Percentiles rank a stretch among this genome's conserved stretches.
Conservation (phyloP, 2,113 vertebrate species). For the Paramisgurnus dabryanus region DNA sequence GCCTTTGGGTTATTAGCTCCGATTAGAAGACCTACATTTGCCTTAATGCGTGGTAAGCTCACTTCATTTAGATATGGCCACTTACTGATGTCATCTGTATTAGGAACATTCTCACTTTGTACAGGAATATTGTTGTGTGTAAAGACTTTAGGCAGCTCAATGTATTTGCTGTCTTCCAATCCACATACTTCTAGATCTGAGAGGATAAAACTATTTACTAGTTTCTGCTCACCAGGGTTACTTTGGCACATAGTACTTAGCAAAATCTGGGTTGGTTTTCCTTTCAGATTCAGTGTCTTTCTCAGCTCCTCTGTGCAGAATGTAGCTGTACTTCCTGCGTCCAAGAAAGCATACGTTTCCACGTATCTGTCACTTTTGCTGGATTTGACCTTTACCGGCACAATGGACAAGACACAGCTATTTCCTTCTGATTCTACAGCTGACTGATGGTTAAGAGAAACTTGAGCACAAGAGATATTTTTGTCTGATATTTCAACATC, state of each 20-base stretch:
- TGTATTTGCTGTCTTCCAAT: too few species aligned
- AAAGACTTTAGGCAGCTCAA: too few species aligned
- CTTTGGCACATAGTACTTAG: too few species aligned
- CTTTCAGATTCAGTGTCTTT: slow-evolving; percentile 33
- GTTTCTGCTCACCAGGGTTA: too few species aligned
- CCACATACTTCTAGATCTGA: too few species aligned
- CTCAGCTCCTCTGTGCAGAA: slow-evolving; percentile 44
- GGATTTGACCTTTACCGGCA: too few species aligned
- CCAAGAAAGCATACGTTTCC: slow-evolving; percentile 44
- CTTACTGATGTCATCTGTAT: not conserved
- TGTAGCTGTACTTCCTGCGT: slow-evolving; percentile 33
- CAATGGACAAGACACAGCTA: too few species aligned
- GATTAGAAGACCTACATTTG: not conserved
- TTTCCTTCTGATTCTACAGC: too few species aligned
- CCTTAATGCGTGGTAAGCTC: not conserved
- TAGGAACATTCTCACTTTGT: not conserved
- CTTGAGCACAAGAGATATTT: not conserved
- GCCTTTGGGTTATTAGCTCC: slow-evolving; percentile 20
- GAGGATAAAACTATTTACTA: too few species aligned
- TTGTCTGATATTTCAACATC: not conserved
- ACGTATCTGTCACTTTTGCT: too few species aligned
- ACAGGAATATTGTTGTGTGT: too few species aligned
- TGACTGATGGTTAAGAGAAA: too few species aligned
- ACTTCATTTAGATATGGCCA: not conserved
- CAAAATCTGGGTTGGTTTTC: not conserved